Evolutionary conservation across 2,888 invertebrate species (phyloP).

Genomic region (Chaetoderma sp.): DNA sequence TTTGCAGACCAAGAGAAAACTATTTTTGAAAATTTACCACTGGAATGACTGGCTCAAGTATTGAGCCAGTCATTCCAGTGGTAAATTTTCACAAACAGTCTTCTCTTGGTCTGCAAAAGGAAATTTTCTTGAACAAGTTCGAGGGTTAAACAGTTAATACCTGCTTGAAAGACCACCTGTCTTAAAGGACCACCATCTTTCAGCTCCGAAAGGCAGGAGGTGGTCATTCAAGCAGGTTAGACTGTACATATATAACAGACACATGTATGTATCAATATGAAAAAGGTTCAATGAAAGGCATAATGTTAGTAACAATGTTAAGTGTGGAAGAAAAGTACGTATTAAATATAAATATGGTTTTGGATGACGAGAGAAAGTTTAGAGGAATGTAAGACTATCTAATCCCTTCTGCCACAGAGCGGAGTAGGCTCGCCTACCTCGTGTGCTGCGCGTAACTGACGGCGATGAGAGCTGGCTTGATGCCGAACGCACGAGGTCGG

Average conservation of each 20-base stretch:
- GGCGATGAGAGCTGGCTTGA: conserved; percentile 18
- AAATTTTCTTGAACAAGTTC: too few relatives aligned
- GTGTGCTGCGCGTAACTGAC: conserved; percentile 43
- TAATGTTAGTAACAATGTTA: not conserved
- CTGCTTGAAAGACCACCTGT: too few relatives aligned
- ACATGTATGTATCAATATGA: not conserved
- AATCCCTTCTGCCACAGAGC: conserved; percentile 46
- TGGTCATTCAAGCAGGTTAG: too few relatives aligned
- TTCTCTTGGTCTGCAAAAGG: too few relatives aligned
- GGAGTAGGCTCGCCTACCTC: conserved; percentile 54
- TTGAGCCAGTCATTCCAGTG: too few relatives aligned
- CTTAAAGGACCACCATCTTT: too few relatives aligned
- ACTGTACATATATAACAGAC: not conserved
- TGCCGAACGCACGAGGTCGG: conserved; percentile 23
- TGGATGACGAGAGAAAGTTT: not conserved
- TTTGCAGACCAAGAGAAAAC: too few relatives aligned
- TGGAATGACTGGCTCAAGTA: too few relatives aligned
- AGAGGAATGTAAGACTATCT: conserved; percentile 45
- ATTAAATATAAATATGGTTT: not conserved
- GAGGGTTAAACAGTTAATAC: too few relatives aligned
- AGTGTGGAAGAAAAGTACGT: not conserved
- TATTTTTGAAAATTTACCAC: too few relatives aligned
- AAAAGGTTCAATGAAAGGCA: not conserved
- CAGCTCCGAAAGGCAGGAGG: too few relatives aligned
- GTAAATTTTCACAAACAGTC: too few relatives aligned